A percentile compares a stretch with the other conserved stretches of the same genome.
Evolutionary conservation across 2,888 invertebrate genomes (phyloP).

Genomic region (Mesochorus sp.): DNA sequence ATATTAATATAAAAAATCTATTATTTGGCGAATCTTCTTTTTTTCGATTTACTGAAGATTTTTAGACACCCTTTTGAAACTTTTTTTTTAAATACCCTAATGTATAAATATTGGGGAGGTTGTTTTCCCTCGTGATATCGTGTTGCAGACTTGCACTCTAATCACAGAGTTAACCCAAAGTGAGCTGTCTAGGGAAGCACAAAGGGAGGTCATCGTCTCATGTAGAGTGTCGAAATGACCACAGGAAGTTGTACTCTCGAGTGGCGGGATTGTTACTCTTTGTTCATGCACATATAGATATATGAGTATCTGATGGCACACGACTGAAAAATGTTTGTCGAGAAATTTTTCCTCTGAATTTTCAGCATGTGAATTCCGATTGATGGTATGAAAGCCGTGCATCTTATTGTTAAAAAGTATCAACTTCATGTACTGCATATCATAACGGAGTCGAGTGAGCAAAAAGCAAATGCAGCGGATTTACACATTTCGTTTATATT

Average conservation of each 20-base stretch:
- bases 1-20: no score
- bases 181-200: conserved; percentile 16
- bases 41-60: no score
- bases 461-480: no score
- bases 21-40: no score
- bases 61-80: no score
- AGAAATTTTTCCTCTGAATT: no score
- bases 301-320: neutral
- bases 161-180: conserved; percentile 27
- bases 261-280: conserved; percentile 21
- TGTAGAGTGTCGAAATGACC: conserved; percentile 18
- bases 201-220: conserved; percentile 4
- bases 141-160: conserved; percentile 22
- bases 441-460: neutral
- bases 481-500: no score
- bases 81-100: no score
- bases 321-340: conserved; percentile 13
- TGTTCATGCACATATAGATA: no score
- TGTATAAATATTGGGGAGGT: conserved; percentile 3
- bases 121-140: conserved; percentile 7
- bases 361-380: neutral
- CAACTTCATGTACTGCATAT: neutral
- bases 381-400: neutral
- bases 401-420: neutral
- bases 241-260: conserved; percentile 31